phyloP scores from a whole-genome alignment of 64 coral and sea anemone genomes.

The Stichodactyla helianthus region DNA sequence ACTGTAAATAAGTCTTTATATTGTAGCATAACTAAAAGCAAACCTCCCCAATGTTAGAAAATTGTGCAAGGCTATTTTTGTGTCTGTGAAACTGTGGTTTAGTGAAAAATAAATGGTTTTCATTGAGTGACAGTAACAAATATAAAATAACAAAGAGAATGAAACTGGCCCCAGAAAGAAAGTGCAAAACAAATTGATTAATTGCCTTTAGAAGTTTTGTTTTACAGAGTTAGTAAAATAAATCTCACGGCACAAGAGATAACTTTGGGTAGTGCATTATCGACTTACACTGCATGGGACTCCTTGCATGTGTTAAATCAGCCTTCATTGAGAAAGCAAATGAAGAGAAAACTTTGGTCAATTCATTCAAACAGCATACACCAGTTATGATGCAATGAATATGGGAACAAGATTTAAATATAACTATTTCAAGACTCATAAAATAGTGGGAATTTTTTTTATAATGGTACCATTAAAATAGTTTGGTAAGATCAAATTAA shows the following conservation, averaged over 20 bases:
- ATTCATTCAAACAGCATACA: constrained; percentile 6
- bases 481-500: too few relatives aligned
- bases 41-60: background rate
- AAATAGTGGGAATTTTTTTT: too few relatives aligned
- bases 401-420: background rate
- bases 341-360: constrained; percentile 13
- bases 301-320: constrained; percentile 23
- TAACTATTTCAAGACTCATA: background rate
- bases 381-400: background rate
- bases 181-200: background rate
- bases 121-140: background rate
- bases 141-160: background rate
- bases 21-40: too few relatives aligned
- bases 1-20: background rate
- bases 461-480: too few relatives aligned
- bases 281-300: constrained; percentile 12
- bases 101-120: background rate
- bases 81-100: background rate
- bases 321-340: constrained; percentile 33
- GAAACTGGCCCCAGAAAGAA: constrained; percentile 6
- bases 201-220: background rate
- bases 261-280: background rate
- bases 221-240: background rate
- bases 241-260: constrained; percentile 4
- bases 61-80: background rate